Evolutionary conservation across 2,797 vertebrate genomes (phyloP).

Genomic region (Nannoperca australis): DNA sequence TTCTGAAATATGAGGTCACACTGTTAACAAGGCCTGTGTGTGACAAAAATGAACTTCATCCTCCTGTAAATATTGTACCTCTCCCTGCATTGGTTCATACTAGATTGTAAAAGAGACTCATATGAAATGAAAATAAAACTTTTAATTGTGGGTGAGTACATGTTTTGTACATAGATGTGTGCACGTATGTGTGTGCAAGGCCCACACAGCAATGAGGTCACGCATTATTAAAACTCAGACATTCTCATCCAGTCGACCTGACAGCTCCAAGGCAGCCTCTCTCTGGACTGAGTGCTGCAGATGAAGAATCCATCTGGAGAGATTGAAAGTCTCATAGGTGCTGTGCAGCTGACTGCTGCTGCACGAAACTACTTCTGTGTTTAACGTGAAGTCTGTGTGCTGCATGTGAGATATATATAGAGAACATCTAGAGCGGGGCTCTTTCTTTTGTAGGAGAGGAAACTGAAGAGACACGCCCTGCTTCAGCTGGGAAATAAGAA

Average conservation of each 20-base stretch:
- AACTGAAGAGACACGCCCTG: constrained; percentile 69
- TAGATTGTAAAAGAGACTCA: not conserved
- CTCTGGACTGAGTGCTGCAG: constrained; percentile 6
- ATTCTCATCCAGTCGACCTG: not conserved
- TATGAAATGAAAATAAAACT: not conserved
- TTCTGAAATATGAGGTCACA: constrained; percentile 29
- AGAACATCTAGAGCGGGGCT: constrained; percentile 10
- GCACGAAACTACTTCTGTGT: not conserved
- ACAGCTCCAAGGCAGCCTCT: constrained; percentile 24
- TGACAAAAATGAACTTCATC: not conserved
- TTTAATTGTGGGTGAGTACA: not conserved
- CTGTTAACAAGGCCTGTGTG: not conserved
- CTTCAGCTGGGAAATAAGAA: constrained; percentile 66
- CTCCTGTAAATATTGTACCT: not conserved
- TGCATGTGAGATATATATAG: constrained; percentile 30
- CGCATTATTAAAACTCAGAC: constrained; percentile 43
- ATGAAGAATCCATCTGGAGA: constrained; percentile 7
- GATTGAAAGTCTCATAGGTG: constrained; percentile 20
- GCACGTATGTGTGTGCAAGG: not conserved
- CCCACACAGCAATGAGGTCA: constrained; percentile 35
- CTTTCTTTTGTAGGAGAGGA: constrained; percentile 68
- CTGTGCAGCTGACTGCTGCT: constrained; percentile 11
- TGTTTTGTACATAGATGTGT: not conserved
- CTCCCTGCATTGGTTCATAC: not conserved
- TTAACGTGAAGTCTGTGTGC: not conserved